These are phyloP conservation scores for Hemithea aestivaria DNA, from an alignment of 2,888 invertebrate genomes.

Conservation along the genomic window DNA sequence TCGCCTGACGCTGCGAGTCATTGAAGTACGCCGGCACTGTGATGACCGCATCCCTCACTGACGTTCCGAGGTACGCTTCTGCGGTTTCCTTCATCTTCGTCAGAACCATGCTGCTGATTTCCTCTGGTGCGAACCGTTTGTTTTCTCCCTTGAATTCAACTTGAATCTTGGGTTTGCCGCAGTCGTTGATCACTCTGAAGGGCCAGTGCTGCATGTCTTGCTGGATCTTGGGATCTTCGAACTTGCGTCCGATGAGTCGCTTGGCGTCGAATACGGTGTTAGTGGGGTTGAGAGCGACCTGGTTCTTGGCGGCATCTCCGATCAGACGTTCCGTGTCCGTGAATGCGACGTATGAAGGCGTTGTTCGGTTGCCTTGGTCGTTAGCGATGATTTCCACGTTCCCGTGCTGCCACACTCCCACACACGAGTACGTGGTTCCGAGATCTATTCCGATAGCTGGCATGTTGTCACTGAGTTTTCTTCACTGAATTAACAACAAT, in stretches of 20 bases:
- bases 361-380: conserved; percentile 92
- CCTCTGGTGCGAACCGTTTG: conserved; percentile 83
- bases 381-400: conserved; percentile 92
- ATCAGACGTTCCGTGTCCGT: conserved; percentile 90
- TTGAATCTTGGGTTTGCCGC: conserved; percentile 83
- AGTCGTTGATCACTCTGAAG: conserved; percentile 83
- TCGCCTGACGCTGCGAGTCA: conserved; percentile 86
- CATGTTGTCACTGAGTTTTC: conserved; percentile 38
- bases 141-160: conserved; percentile 82
- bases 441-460: conserved; percentile 80
- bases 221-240: conserved; percentile 86
- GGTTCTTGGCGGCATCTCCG: conserved; percentile 93
- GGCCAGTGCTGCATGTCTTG: conserved; percentile 92
- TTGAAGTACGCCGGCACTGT: conserved; percentile 91
- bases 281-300: conserved; percentile 86
- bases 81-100: conserved; percentile 81
- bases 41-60: conserved; percentile 86
- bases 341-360: conserved; percentile 93
- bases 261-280: conserved; percentile 87
- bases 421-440: conserved; percentile 93
- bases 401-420: conserved; percentile 90
- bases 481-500: conserved; percentile 12
- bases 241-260: conserved; percentile 88
- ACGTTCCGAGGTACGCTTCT: conserved; percentile 83
- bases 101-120: conserved; percentile 84